These are phyloP conservation scores for Philopotamus ludificatus DNA, from an alignment of 1,140 invertebrate genomes.

Conservation along the genomic window DNA sequence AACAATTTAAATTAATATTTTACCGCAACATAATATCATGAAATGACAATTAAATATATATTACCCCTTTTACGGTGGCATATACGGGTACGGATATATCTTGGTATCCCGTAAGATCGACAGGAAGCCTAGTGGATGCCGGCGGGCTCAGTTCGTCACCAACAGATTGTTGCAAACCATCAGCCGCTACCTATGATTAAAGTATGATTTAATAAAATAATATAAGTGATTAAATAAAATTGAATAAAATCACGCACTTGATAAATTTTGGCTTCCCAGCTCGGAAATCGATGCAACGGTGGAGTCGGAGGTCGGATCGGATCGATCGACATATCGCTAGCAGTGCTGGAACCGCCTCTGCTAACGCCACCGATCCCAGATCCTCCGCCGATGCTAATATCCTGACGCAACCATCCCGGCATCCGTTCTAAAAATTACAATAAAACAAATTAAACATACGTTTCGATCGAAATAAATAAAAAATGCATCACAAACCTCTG, in stretches of 20 bases:
- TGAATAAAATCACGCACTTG: constrained; percentile 51
- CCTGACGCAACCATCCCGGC: constrained; percentile 47
- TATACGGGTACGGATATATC: constrained; percentile 91
- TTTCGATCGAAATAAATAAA: not conserved
- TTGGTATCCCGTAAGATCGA: constrained; percentile 67
- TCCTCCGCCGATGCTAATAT: constrained; percentile 49
- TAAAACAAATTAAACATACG: not conserved
- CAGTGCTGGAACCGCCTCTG: constrained; percentile 56
- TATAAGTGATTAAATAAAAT: not conserved
- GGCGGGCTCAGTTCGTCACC: constrained; percentile 52
- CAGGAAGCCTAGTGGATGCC: constrained; percentile 48
- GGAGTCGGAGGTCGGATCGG: constrained; percentile 78
- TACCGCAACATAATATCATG: not conserved
- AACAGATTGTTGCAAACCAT: constrained; percentile 67
- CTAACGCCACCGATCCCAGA: constrained; percentile 56
- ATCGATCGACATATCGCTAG: constrained; percentile 48
- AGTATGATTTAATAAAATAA: constrained; percentile 4
- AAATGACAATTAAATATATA: too few relatives aligned
- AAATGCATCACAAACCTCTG: constrained; percentile 59
- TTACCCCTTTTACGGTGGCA: constrained; percentile 91
- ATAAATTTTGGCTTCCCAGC: constrained; percentile 94
- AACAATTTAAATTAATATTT: not conserved
- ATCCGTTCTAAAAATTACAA: constrained; percentile 47
- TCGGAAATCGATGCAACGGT: constrained; percentile 84
- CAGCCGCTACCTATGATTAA: constrained; percentile 69